Evolutionary conservation across 2,888 invertebrate species (phyloP).

Genomic region (Tromatobia lineatoria): DNA sequence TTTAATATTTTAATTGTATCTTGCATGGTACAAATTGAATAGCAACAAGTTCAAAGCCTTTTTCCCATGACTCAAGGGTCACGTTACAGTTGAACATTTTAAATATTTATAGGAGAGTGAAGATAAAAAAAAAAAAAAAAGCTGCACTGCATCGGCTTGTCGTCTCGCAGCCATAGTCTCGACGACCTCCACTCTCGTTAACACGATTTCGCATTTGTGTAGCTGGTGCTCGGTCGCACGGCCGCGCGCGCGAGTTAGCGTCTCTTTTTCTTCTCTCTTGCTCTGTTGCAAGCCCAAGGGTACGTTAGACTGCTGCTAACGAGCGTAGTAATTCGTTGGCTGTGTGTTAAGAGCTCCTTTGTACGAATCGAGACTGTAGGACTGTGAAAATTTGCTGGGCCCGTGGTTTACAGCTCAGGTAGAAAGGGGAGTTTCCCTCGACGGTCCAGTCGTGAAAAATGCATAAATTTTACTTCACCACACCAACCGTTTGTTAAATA

Average conservation of each 20-base stretch:
- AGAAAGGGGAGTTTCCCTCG: conserved; percentile 12
- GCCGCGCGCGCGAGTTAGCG: conserved; percentile 57
- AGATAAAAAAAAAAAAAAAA: conserved; percentile 19
- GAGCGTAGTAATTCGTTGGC: conserved; percentile 71
- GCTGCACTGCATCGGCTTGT: conserved; percentile 17
- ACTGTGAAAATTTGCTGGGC: conserved; percentile 48
- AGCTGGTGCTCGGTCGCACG: conserved; percentile 50
- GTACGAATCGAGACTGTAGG: conserved; percentile 62
- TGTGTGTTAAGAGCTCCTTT: conserved; percentile 68
- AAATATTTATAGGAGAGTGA: conserved; percentile 53
- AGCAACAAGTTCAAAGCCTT: conserved; percentile 4
- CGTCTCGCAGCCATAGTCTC: conserved; percentile 31
- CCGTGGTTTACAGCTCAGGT: conserved; percentile 10
- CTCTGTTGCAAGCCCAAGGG: conserved; percentile 61
- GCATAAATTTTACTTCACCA: conserved; percentile 58
- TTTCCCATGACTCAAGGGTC: conserved; percentile 3
- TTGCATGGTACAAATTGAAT: background rate
- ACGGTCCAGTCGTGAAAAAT: conserved; percentile 57
- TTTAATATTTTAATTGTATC: conserved; percentile 3
- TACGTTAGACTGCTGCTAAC: conserved; percentile 70
- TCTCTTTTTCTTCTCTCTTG: conserved; percentile 43
- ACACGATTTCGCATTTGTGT: conserved; percentile 67
- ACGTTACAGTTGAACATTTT: conserved; percentile 36
- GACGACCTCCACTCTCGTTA: conserved; percentile 63
- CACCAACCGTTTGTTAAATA: conserved; percentile 62